These are phyloP conservation scores for Eristalis arbustorum DNA, from an alignment of 2,888 invertebrate genomes.

Conservation along the genomic window DNA sequence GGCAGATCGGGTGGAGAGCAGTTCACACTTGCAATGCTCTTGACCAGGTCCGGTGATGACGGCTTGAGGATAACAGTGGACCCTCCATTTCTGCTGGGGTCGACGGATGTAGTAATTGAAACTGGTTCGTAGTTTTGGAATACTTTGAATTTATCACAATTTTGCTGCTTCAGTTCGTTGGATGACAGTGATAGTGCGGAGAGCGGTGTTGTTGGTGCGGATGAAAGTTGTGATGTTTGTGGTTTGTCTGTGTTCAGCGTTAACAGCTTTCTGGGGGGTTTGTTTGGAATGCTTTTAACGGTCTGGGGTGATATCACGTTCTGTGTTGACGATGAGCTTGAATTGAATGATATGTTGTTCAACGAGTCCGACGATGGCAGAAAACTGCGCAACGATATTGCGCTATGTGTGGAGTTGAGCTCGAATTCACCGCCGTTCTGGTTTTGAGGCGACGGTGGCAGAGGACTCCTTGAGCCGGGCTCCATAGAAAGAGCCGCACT, in stretches of 20 bases:
- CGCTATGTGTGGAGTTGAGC: constrained; percentile 77
- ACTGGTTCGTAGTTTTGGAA: constrained; percentile 79
- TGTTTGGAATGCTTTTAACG: constrained; percentile 78
- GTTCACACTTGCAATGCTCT: constrained; percentile 56
- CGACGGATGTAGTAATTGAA: constrained; percentile 78
- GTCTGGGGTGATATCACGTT: constrained; percentile 42
- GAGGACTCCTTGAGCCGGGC: constrained; percentile 89
- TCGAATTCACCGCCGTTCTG: constrained; percentile 77
- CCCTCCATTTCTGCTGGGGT: constrained; percentile 75
- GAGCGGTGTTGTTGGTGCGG: constrained; percentile 57
- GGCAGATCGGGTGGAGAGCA: constrained; percentile 75
- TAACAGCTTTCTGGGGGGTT: constrained; percentile 78
- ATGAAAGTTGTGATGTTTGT: constrained; percentile 60
- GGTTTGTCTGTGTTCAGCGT: constrained; percentile 71
- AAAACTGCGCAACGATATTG: constrained; percentile 76
- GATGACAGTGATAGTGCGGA: constrained; percentile 49
- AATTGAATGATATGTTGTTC: constrained; percentile 75
- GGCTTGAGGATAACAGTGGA: constrained; percentile 78
- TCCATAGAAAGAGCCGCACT: constrained; percentile 89
- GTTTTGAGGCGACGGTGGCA: constrained; percentile 84
- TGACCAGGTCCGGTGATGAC: constrained; percentile 73
- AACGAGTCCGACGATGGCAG: constrained; percentile 78
- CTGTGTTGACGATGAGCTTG: constrained; percentile 64
- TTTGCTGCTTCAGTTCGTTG: constrained; percentile 69
- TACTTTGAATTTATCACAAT: constrained; percentile 78